These are phyloP conservation scores for pig (Sus scrofa) DNA, from an alignment of 2,113 vertebrate genomes.

Conservation along the genomic window T2T-Sscrofa CM000813.6:102263501-102264000, in stretches of 20 bases:
- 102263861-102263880: too few species aligned
- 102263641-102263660: conserved; percentile 15
- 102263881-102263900: too few species aligned
- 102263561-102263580: not conserved
- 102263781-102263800: conserved; percentile 73
- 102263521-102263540: not conserved
- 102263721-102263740: conserved; percentile 27
- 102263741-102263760: conserved; percentile 62
- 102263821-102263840: conserved; percentile 59
- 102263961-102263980: not conserved
- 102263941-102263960: too few species aligned
- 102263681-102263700: not conserved
- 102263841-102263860: too few species aligned
- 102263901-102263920: too few species aligned
- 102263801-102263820: conserved; percentile 50
- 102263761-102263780: conserved; percentile 53
- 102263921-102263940: too few species aligned
- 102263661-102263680: not conserved
- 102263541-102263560: conserved; percentile 28
- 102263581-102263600: conserved; percentile 19
- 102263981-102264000: conserved; percentile 70
- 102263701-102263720: not conserved
- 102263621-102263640: not conserved
- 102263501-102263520: conserved; percentile 46
- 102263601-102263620: not conserved